Conservation (phyloP, 2,113 vertebrate species). For the Mastomys coucha region DNA sequence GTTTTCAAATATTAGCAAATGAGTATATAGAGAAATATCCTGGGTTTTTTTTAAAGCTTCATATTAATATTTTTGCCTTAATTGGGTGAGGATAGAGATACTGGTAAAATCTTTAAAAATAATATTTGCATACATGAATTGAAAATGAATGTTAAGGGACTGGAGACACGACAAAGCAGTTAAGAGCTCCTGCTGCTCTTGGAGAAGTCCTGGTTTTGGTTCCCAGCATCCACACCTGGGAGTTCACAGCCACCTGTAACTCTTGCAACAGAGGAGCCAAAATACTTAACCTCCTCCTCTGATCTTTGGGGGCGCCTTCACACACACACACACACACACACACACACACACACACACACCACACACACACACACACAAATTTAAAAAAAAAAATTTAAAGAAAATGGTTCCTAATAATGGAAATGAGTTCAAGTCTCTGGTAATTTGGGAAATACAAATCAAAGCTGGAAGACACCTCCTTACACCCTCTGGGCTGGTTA, state of each 20-base stretch:
- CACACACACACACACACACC: not conserved
- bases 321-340: not conserved
- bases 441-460: constrained; percentile 8
- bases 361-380: not conserved
- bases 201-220: not conserved
- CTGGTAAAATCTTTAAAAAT: constrained; percentile 39
- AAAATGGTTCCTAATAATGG: constrained; percentile 28
- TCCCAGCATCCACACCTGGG: not conserved
- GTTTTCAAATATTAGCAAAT: not conserved
- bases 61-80: constrained; percentile 10
- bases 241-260: not conserved
- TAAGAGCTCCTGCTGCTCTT: not conserved
- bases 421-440: not conserved
- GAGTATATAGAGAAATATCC: not conserved
- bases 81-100: not conserved
- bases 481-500: not conserved
- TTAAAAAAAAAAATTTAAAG: too few relatives aligned
- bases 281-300: not conserved
- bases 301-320: not conserved
- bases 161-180: too few relatives aligned
- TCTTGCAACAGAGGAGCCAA: not conserved
- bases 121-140: constrained; percentile 15
- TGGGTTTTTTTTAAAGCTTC: not conserved
- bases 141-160: not conserved
- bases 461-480: constrained; percentile 24